Conservation (phyloP, 64 coral and sea anemone genomes). For the Dendronephthya gigantea region DNA sequence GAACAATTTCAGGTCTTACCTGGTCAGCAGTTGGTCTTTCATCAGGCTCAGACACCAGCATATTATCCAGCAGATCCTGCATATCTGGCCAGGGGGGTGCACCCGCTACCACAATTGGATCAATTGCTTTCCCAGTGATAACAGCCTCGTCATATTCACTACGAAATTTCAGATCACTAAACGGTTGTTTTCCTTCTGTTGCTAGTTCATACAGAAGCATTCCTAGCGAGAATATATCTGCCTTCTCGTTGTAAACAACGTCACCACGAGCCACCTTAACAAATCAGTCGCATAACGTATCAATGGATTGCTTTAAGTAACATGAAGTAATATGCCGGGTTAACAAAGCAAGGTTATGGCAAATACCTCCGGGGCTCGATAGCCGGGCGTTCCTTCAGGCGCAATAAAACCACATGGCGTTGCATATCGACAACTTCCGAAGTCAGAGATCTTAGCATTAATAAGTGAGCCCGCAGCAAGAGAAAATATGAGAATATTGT, state of each 20-base stretch:
- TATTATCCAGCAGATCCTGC: slow-evolving; percentile 57
- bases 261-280: slow-evolving; percentile 59
- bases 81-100: slow-evolving; percentile 92
- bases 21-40: slow-evolving; percentile 67
- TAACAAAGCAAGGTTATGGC: too few species aligned
- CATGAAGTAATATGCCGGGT: too few species aligned
- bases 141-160: slow-evolving; percentile 79
- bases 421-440: slow-evolving; percentile 70
- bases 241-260: slow-evolving; percentile 70
- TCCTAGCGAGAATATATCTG: slow-evolving; percentile 88
- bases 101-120: slow-evolving; percentile 57
- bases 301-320: neutral
- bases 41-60: slow-evolving; percentile 52
- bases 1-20: slow-evolving; percentile 22
- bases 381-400: slow-evolving; percentile 85
- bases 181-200: slow-evolving; percentile 69
- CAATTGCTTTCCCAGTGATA: slow-evolving; percentile 56
- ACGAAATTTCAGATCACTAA: slow-evolving; percentile 78
- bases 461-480: slow-evolving; percentile 61
- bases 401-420: slow-evolving; percentile 68
- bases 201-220: slow-evolving; percentile 91
- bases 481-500: slow-evolving; percentile 95
- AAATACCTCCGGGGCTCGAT: slow-evolving; percentile 64
- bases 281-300: neutral
- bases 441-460: slow-evolving; percentile 95